Conservation (phyloP, 2,888 invertebrate species). For the Sarcophaga rosellei region DNA sequence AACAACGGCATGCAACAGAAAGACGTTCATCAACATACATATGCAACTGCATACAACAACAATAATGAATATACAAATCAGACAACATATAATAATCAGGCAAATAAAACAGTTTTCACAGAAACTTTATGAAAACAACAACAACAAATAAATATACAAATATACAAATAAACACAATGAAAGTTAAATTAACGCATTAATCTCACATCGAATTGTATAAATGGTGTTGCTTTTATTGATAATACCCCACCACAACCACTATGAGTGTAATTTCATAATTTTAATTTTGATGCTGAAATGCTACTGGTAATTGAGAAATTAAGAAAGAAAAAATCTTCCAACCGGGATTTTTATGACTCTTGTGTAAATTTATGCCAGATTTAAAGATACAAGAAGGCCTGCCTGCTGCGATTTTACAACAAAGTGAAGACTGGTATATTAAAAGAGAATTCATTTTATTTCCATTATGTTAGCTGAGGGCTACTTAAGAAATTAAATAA, state of each 20-base stretch:
- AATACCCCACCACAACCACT: background rate
- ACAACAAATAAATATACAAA: slow-evolving; percentile 6
- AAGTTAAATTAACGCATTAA: slow-evolving; percentile 54
- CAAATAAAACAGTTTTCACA: background rate
- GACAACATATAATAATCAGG: background rate
- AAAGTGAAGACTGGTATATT: background rate
- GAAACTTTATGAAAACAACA: background rate
- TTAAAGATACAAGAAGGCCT: background rate
- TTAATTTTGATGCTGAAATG: background rate
- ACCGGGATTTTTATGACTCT: slow-evolving; percentile 36
- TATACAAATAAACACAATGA: slow-evolving; percentile 32
- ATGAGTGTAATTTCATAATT: background rate
- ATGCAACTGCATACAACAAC: background rate
- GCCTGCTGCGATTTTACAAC: background rate
- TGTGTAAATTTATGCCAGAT: background rate
- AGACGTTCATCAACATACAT: slow-evolving; percentile 33
- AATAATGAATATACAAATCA: background rate
- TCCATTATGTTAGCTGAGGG: no score
- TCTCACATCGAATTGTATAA: slow-evolving; percentile 2
- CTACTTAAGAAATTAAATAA: no score
- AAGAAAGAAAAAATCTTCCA: background rate
- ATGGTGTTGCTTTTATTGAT: slow-evolving; percentile 17
- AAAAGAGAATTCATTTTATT: no score
- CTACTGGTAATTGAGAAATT: slow-evolving; percentile 28
- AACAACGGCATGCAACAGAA: background rate